Base-by-base conservation (phyloP, 2,888 invertebrate genomes). In the Aelia acuminata region DNA sequence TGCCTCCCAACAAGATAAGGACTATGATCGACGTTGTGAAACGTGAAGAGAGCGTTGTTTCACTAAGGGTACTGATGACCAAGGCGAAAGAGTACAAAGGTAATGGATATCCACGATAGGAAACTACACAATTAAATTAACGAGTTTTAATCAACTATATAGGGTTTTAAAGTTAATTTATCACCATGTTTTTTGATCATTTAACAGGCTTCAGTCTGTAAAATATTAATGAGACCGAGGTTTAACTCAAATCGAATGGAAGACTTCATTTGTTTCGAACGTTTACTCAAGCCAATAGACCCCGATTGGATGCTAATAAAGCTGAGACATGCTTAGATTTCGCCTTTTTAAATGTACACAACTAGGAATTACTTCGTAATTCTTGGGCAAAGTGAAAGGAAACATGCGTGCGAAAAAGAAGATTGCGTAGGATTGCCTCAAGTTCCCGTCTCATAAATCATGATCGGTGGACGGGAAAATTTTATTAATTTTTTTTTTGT, bases 331-430 rank as follows among this genome's bases (percentile, higher is more conserved):
- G 63, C 63, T 70, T 80, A 80, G 43, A 47, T 13, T 80, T 80
- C n/a, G 80, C 43, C n/a, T 22, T n/a, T 43, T 47, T 11, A 47
- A 80, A 80, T 11, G 43, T 47, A 80, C 39, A 80, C 8, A n/a
- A 80, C 43, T 43, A 39, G 22, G n/a, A 47, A 80, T 47, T 10
- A n/a, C 43, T 22, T n/a, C 22, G 80, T 47, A 80, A 47, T 43
- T 43, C 15, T 22, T 20, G n/a, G 43, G 22, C 15, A n/a, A 47
- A 80, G 80, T 80, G 80, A 80, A 80, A 80, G 80, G 80, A 15
- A 47, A 43, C 80, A 43, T 80, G 80, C 80, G 43, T 80, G 80
- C n/a, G 80, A 80, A 80, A 43, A 80, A 5, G 18, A 47, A 80
- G 80, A 43, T 80, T 80, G 43, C 39, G 80, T 80, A 70, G 31